phyloP scores from a whole-genome alignment of 2,113 vertebrate genomes.

The Rhea pennata region DNA sequence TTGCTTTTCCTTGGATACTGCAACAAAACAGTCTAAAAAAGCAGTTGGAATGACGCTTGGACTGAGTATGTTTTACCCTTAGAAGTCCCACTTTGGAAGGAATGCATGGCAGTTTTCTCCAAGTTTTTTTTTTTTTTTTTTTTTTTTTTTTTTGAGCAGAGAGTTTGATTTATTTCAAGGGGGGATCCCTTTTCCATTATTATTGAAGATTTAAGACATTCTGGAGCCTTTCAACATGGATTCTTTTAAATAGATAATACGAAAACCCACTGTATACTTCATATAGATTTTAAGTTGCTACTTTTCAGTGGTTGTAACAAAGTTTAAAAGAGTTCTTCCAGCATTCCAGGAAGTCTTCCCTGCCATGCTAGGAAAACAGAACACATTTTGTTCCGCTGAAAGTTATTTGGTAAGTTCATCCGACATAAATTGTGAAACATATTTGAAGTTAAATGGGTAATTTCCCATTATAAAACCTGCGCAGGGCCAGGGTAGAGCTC shows the following conservation, averaged over 20 bases:
- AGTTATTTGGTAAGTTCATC: neutral
- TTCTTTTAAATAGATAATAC: neutral
- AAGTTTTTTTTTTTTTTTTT: neutral
- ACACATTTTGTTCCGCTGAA: neutral
- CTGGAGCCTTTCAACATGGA: neutral
- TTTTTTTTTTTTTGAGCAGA: neutral
- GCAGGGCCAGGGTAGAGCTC: neutral
- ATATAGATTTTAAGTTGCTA: neutral
- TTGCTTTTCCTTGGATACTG: slow-evolving; percentile 37
- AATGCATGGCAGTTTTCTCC: neutral
- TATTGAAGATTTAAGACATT: neutral
- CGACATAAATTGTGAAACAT: neutral
- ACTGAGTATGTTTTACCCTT: neutral
- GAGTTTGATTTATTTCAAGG: slow-evolving; percentile 1
- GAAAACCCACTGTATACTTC: neutral
- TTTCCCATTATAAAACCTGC: neutral
- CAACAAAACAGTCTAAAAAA: slow-evolving; percentile 30
- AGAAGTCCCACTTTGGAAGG: slow-evolving; percentile 8
- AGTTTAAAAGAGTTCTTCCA: neutral
- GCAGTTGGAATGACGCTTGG: neutral
- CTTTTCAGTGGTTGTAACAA: neutral
- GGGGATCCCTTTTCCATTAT: neutral
- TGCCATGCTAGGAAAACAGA: slow-evolving; percentile 50
- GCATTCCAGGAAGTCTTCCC: slow-evolving; percentile 10
- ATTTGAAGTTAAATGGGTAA: neutral